A percentile compares a stretch with the other conserved stretches of the same genome.
Conservation (phyloP, 2,113 vertebrate genomes). For the Polypterus bichir region DNA sequence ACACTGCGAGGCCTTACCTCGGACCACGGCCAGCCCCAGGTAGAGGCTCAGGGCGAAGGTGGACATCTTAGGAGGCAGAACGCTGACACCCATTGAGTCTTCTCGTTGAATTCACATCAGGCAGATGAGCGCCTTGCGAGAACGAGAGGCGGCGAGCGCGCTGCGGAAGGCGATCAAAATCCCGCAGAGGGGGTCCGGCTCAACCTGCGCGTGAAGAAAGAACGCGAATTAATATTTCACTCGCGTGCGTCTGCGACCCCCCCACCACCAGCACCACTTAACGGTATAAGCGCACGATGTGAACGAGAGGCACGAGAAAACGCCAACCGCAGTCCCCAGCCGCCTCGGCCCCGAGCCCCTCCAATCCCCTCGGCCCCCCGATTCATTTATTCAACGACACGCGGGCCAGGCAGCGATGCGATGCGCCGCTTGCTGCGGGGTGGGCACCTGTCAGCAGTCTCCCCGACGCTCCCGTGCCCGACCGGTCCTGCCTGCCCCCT, state of each 20-base stretch:
- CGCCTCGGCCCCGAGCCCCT: background rate
- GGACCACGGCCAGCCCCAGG: too few relatives aligned
- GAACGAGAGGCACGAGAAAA: background rate
- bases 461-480: background rate
- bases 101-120: too few relatives aligned
- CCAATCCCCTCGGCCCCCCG: background rate
- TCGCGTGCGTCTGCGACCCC: too few relatives aligned
- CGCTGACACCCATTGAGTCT: too few relatives aligned
- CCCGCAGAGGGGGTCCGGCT: background rate
- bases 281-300: background rate
- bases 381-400: background rate
- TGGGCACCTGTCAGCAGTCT: too few relatives aligned
- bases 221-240: too few relatives aligned
- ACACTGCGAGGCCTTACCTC: slow-evolving; percentile 3
- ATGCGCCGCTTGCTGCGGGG: too few relatives aligned
- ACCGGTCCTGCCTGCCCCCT: slow-evolving; percentile 5
- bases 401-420: background rate
- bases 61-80: too few relatives aligned
- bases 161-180: background rate
- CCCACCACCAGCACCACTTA: background rate
- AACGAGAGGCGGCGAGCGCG: too few relatives aligned
- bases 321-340: background rate
- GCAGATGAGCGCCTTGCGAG: too few relatives aligned
- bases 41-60: too few relatives aligned
- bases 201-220: background rate